Evolutionary conservation across 1,140 invertebrate species (phyloP), one percentile per base, ranked within the genome.

Genomic region (Leptopilina boulardi): DNA sequence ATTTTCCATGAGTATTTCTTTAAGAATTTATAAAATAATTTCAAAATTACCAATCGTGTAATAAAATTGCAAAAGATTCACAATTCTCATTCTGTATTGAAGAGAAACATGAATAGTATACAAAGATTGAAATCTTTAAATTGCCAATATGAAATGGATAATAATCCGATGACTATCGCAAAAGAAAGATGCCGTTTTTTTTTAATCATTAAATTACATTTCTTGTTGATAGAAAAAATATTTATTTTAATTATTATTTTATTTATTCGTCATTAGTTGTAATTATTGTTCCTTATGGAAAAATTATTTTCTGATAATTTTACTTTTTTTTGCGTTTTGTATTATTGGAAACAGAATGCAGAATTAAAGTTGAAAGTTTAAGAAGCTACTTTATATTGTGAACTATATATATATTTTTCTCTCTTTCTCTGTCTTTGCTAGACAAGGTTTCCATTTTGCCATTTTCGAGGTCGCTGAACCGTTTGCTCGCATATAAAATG

Each of bases 381-480:
- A 30, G 26, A 26, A 30, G 47, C 15, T 18, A 34, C 54, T 21
- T 19, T 15, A 26, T 21, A 23, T 23, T 11, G 15, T 26, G 44
- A 44, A 30, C 19, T 73, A 73, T n/a, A n/a, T n/a, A n/a, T n/a
- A n/a, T n/a, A n/a, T 42, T 73, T 73, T 18, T 42, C 72, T 23
- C 41, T 23, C 72, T 23, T 19, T 23, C 10, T 26, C 19, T 21
- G 23, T 38, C 34, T 38, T 38, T 38, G 34, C 34, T 6, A 23
- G 59, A 30, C 73, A 26, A 30, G 73, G 56, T 56, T 74, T 59
- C 47, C 73, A 56, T 74, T 56, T 74, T 74, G 34, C 51, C 73
- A 41, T 74, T 74, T 56, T 74, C 73, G 73, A 74, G 73, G 73
- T 74, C 73, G 47, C 73, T 74, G 73, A 74, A 74, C 73, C 73